Base-by-base conservation (phyloP, 2,797 vertebrate genomes). In the Gadopsis bispinosus region DNA sequence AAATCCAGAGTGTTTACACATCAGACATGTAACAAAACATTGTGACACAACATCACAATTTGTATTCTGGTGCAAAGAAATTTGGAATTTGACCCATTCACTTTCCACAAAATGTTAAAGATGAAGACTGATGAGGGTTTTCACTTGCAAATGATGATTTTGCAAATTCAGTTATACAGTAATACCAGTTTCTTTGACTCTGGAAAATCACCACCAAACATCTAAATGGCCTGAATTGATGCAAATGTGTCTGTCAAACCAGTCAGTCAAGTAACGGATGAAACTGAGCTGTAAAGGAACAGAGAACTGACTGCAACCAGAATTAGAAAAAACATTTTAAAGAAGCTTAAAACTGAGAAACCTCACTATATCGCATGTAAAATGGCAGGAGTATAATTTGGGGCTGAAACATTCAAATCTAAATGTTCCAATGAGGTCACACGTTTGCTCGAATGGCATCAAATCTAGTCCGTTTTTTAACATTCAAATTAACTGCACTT, bases 1-100 rank as follows among this genome's bases (percentile, higher is more conserved):
- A 90, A 92, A 82, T 62, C 56, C 65, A 59, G 20, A 71, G 47
- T 69, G 51, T 67, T 29, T 33, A 71, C 67, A 83, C 9, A 60
- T 63, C 33, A 70, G 29, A 82, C 12, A 31, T 65, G 53, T 76
- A 83, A 87, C 69, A 78, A 84, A 58, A 79, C 50, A 56, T 47
- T 65, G 67, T 76, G 80, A 89, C 58, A 87, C 7, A 59, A 83
- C 84, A 84, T 76, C 66, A 87, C 75, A 83, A 72, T 41, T 39
- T 51, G 22, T 68, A 47, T 73, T 73, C 53, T 58, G 60, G 13
- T 37, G 47, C 6, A 37, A 22, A 22, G 5, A 69, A 29, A 64
- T 70, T 41, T 53, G 26, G 13, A 54, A 62, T 45, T 56, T 56
- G n/a, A 68, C 29, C 19, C 2, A 10, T 26, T 29, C 9, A 60